Conservation (phyloP, 2,888 invertebrate species). For the Abscondita cerata region DNA sequence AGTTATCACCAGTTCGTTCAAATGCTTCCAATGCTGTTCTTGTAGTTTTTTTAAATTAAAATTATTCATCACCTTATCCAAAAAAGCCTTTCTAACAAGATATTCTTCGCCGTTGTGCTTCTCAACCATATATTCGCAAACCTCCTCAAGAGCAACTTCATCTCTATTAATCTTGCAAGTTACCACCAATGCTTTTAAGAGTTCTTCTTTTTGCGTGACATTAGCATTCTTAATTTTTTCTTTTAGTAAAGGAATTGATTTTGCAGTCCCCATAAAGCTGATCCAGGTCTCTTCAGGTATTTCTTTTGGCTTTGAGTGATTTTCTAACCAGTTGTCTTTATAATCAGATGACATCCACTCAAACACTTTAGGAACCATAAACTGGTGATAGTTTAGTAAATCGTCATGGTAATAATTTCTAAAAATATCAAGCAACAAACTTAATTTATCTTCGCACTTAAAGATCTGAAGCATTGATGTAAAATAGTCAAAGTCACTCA, state of each 20-base stretch:
- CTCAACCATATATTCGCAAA: constrained; percentile 10
- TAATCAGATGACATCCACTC: constrained; percentile 20
- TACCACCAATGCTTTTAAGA: constrained; percentile 7
- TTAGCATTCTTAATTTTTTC: constrained; percentile 16
- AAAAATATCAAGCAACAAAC: constrained; percentile 5
- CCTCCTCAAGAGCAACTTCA: constrained; percentile 12
- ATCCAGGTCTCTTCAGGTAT: constrained; percentile 13
- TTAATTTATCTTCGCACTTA: constrained; percentile 3
- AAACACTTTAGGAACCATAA: constrained; percentile 1
- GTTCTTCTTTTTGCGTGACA: constrained; percentile 1
- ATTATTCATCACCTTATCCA: not conserved
- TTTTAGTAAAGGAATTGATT: constrained; percentile 21
- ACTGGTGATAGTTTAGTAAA: constrained; percentile 7
- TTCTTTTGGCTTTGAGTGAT: not conserved
- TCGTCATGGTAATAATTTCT: constrained; percentile 10
- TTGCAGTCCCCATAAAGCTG: constrained; percentile 13
- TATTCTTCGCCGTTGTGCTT: constrained; percentile 20
- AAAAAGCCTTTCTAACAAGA: not conserved
- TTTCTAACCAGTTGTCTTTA: constrained; percentile 12
- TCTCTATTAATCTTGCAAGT: constrained; percentile 26
- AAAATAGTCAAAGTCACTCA: not conserved
- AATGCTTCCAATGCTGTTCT: constrained; percentile 18
- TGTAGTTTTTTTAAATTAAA: constrained; percentile 12
- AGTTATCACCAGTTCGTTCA: not conserved
- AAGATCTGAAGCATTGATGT: not conserved